Base-by-base conservation (phyloP, 2,113 vertebrate species). In the Platichthys flesus region DNA sequence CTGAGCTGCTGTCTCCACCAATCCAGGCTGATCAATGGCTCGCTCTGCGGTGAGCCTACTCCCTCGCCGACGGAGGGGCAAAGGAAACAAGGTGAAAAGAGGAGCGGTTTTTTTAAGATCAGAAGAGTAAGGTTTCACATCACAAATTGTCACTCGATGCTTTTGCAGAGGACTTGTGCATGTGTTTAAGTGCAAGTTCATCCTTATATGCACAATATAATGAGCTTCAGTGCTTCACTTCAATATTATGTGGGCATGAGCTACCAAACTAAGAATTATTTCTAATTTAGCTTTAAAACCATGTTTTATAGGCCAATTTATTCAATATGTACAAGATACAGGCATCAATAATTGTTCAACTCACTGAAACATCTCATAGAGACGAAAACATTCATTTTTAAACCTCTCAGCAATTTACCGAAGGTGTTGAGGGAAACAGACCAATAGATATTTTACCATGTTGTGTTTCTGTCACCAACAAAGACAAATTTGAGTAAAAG, bases 1-100 rank as follows among this genome's bases (percentile, higher is more conserved):
- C 74, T 62, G 77, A 85, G 81, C 79, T 76, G 84, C 88, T 92
- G 90, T 92, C 92, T 93, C 80, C 90, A 81, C 82, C 89, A 88
- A 91, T 90, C 90, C 84, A 42, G 21, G 80, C 83, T 91, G 91
- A 93, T 93, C 92, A 92, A 92, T 93, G 89, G 79, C 83, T 83
- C 55, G 56, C 61, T 81, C 68, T 51, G 66, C 52, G 62, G 72
- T 74, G 79, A 86, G 82, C 74, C 75, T 79, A 72, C 75, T 84
- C 74, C 45, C 83, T 71, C 66, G 56, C 71, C 71, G 55, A 55
- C 68, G 31, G 59, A 70, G 80, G 76, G 82, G 71, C 69, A 75
- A 49, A 63, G 49, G 54, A 77, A 78, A 75, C 49, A 8, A 47
- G 73, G 66, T 60, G 68, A 76, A 82, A 66, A 77, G 52, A 79